phyloP scores from a whole-genome alignment of 2,888 invertebrate species.

The Chesias legatella region DNA sequence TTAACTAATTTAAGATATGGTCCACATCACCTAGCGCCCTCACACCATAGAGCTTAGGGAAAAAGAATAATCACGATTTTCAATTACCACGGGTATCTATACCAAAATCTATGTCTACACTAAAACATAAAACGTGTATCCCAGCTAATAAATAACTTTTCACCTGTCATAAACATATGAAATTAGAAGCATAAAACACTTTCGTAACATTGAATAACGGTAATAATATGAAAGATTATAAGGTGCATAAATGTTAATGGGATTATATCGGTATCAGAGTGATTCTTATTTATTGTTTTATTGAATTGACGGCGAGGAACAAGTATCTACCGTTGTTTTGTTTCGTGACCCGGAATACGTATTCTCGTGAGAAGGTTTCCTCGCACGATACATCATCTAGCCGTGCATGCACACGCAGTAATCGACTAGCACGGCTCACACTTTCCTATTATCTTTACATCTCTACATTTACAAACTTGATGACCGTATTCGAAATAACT shows the following conservation, averaged over 20 bases:
- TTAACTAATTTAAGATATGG: conserved; percentile 21
- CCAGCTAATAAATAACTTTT: conserved; percentile 22
- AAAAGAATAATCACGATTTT: conserved; percentile 25
- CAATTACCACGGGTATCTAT: conserved; percentile 29
- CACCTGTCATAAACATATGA: conserved; percentile 26
- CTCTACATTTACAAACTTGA: too few relatives aligned
- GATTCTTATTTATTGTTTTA: conserved; percentile 44
- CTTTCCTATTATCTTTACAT: background rate
- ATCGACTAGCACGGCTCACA: conserved; percentile 2
- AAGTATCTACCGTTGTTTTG: conserved; percentile 57
- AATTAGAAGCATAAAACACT: conserved; percentile 26
- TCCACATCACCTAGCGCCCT: too few relatives aligned
- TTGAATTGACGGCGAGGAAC: conserved; percentile 39
- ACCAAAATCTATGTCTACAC: conserved; percentile 15
- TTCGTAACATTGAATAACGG: conserved; percentile 27
- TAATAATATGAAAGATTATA: conserved; percentile 23
- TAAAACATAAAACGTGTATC: conserved; percentile 4
- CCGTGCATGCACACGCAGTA: conserved; percentile 10
- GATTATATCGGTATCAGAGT: conserved; percentile 34
- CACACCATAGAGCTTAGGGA: conserved; percentile 21
- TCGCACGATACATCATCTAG: conserved; percentile 35
- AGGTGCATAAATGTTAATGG: conserved; percentile 28
- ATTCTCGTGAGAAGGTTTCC: conserved; percentile 51
- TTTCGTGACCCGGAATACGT: conserved; percentile 56
- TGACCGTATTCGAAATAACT: background rate